Evolutionary conservation across 2,797 vertebrate species (phyloP).

Genomic region (Siniperca obscura): DNA sequence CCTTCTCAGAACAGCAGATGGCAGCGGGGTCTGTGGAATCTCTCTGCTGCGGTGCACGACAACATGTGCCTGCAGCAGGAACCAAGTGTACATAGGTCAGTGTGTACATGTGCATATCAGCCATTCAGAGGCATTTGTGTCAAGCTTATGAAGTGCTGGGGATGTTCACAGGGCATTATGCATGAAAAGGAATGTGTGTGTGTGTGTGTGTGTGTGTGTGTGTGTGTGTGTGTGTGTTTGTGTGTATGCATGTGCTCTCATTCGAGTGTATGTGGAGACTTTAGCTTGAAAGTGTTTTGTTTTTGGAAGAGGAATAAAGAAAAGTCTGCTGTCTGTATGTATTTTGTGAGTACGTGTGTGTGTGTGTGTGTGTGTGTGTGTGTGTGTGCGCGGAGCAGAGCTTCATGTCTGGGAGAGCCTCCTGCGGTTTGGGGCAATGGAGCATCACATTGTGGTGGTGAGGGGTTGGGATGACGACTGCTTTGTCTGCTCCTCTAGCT

Average conservation of each 20-base stretch:
- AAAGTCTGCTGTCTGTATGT: conserved; percentile 56
- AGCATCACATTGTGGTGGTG: conserved; percentile 79
- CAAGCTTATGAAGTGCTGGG: conserved; percentile 71
- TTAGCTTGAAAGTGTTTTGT: conserved; percentile 49
- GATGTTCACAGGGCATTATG: conserved; percentile 66
- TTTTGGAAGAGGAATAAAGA: conserved; percentile 78
- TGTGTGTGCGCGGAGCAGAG: conserved; percentile 32
- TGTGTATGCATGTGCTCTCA: conserved; percentile 17
- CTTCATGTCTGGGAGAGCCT: conserved; percentile 66
- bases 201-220: conserved; percentile 24
- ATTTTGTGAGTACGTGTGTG: conserved; percentile 33
- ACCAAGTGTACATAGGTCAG: conserved; percentile 42
- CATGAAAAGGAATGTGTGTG: conserved; percentile 57
- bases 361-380: conserved; percentile 26
- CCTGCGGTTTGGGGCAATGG: conserved; percentile 77
- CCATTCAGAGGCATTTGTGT: conserved; percentile 68
- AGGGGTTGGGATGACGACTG: conserved; percentile 66
- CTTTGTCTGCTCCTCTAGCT: conserved; percentile 67
- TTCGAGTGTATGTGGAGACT: conserved; percentile 26
- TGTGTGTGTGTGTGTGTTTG: conserved; percentile 20
- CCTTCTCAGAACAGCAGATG: conserved; percentile 73
- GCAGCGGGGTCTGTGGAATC: conserved; percentile 71
- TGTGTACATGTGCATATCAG: conserved; percentile 66
- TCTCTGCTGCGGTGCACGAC: not conserved
- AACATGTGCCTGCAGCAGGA: conserved; percentile 36